Conservation (phyloP, 1,140 invertebrate species). For the Lordiphosa mommai region DNA sequence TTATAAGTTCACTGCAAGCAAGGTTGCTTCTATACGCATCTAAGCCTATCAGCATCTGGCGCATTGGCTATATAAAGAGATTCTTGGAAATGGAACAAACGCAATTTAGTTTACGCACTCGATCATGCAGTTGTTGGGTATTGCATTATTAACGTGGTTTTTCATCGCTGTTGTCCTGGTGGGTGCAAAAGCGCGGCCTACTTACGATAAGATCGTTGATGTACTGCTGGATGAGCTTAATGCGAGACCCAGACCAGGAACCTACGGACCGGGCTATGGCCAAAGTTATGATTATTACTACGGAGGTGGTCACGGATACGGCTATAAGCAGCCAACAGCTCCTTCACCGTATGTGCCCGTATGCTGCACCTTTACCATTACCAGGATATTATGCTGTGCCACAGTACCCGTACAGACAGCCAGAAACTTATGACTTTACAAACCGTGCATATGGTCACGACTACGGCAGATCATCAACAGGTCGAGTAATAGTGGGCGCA, state of each 20-base stretch:
- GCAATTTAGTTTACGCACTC: conserved; percentile 1
- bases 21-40: no score
- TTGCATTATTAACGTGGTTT: not conserved
- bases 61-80: conserved; percentile 15
- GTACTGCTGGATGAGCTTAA: conserved; percentile 38
- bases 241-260: not conserved
- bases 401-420: conserved; percentile 23
- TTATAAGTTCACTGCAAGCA: no score
- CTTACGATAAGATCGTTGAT: conserved; percentile 57
- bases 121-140: conserved; percentile 33
- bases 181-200: conserved; percentile 33
- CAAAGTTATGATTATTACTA: conserved; percentile 62
- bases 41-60: conserved; percentile 39
- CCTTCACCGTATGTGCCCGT: conserved; percentile 23
- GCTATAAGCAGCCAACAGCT: conserved; percentile 9
- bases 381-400: conserved; percentile 26
- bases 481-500: not conserved
- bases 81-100: conserved; percentile 1
- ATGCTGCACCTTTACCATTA: conserved; percentile 11
- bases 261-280: conserved; percentile 33
- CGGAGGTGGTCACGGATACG: conserved; percentile 40
- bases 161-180: conserved; percentile 4
- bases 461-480: conserved; percentile 11
- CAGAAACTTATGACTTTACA: not conserved
- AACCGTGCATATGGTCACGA: not conserved